phyloP scores from a whole-genome alignment of 2,113 vertebrate species.

The Notarius quadriscutis region DNA sequence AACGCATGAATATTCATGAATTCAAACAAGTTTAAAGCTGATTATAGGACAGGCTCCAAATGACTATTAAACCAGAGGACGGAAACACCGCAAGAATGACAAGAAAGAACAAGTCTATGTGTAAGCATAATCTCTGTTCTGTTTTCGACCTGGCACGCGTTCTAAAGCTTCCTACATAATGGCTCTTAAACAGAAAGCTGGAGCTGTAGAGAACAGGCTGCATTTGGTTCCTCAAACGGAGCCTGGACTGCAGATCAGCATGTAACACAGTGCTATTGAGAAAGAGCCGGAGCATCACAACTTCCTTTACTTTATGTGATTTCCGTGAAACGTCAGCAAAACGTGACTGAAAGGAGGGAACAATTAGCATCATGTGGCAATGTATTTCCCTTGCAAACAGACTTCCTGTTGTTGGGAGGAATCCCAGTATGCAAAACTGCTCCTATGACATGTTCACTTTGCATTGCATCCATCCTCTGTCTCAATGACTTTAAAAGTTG shows the following conservation, averaged over 20 bases:
- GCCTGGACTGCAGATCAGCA: not conserved
- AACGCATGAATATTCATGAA: not conserved
- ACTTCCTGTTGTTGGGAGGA: constrained; percentile 27
- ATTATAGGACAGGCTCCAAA: not conserved
- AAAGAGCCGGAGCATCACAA: constrained; percentile 4
- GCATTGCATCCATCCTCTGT: not conserved
- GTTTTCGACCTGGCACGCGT: not conserved
- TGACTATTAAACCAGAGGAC: not conserved
- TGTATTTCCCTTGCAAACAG: constrained; percentile 41
- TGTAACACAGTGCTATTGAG: constrained; percentile 9
- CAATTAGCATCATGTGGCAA: not conserved
- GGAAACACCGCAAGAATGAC: not conserved
- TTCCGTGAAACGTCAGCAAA: constrained; percentile 43
- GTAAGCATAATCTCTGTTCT: not conserved
- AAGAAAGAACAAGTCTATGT: not conserved
- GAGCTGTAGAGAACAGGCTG: not conserved
- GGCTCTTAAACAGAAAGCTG: not conserved
- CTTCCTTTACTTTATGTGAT: constrained; percentile 17
- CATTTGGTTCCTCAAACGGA: not conserved
- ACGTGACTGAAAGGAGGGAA: constrained; percentile 39
- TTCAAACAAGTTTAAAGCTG: not conserved
- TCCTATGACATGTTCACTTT: constrained; percentile 5
- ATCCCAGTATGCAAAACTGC: constrained; percentile 37
- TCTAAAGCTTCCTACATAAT: constrained; percentile 2
- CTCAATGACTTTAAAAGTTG: not conserved